Conservation (phyloP, 2,888 invertebrate genomes). For the Synergus laeviventris region DNA sequence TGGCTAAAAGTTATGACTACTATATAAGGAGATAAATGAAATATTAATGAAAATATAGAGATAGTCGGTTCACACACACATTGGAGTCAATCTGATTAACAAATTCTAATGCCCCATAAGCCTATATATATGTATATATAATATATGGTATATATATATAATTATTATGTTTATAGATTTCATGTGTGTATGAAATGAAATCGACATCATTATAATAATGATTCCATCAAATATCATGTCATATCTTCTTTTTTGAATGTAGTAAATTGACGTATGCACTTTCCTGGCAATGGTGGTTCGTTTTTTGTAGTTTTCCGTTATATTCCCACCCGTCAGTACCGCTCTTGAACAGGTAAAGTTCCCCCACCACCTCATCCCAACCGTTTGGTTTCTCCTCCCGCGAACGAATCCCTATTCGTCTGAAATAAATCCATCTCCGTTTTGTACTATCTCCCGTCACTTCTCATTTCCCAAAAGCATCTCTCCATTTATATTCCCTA, state of each 20-base stretch:
- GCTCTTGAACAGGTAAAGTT: constrained; percentile 17
- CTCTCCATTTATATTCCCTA: constrained; percentile 1
- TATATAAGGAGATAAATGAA: no score
- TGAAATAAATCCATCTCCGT: constrained; percentile 30
- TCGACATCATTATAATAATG: background rate
- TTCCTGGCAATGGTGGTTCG: constrained; percentile 13
- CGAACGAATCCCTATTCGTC: constrained; percentile 22
- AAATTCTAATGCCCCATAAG: no score
- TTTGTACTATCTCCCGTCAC: constrained; percentile 30
- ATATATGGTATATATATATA: no score
- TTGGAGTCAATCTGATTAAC: no score
- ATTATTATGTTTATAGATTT: no score
- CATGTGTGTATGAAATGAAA: background rate
- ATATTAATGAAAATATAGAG: no score
- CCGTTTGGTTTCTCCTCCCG: constrained; percentile 13
- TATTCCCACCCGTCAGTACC: background rate
- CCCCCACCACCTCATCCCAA: background rate
- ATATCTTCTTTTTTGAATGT: background rate
- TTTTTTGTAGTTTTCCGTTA: constrained; percentile 32
- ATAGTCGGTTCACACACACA: no score
- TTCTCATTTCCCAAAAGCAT: constrained; percentile 33
- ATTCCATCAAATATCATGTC: background rate
- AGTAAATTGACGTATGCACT: background rate
- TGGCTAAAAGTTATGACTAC: no score
- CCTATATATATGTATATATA: no score